Evolutionary conservation across 2,888 invertebrate genomes (phyloP), one percentile per base, ranked within the genome.

Genomic region (Tiliacea citrago): DNA sequence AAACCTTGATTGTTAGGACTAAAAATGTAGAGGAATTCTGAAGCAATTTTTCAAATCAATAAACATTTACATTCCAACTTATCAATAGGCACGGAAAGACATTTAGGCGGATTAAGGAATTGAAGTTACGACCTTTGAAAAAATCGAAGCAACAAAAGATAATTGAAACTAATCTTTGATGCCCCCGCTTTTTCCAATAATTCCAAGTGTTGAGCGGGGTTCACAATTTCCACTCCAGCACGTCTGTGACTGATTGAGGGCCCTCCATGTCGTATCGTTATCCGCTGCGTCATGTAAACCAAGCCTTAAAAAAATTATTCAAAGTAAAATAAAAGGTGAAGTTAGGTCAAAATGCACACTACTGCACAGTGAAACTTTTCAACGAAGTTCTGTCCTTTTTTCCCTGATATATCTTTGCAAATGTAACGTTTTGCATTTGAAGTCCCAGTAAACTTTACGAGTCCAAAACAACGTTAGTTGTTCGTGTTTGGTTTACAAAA

Each of bases 211-310:
- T 83, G 81, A 84, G 79, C 82, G 68, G 75, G 78, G 79, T 82
- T 79, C 68, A 75, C 82, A 82, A 82, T 86, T 74, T 82, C 90
- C 93, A 92, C 93, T 93, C 79, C 66, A 86, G 89, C 93, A 93
- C 92, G 93, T 90, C 86, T 88, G 88, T 82, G 83, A 79, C 75
- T 74, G 81, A 74, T 83, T 71, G 75, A 88, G 88, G 72, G 85
- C 85, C 57, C 88, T 88, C 73, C 63, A 75, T 73, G 65, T 79
- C 77, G 79, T 77, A 62, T 77, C 68, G 75, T 76, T 74, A 85
- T 84, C 77, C 77, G 83, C 88, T 86, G 75, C 69, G 88, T 89
- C 89, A 89, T 88, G 84, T 70, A 88, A 83, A 86, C 73, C 66
- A 49, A 68, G 69, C 72, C 57, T 81, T 82, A 61, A 68, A 79